phyloP scores from a whole-genome alignment of 2,797 vertebrate species.

The Megaceryle alcyon region DNA sequence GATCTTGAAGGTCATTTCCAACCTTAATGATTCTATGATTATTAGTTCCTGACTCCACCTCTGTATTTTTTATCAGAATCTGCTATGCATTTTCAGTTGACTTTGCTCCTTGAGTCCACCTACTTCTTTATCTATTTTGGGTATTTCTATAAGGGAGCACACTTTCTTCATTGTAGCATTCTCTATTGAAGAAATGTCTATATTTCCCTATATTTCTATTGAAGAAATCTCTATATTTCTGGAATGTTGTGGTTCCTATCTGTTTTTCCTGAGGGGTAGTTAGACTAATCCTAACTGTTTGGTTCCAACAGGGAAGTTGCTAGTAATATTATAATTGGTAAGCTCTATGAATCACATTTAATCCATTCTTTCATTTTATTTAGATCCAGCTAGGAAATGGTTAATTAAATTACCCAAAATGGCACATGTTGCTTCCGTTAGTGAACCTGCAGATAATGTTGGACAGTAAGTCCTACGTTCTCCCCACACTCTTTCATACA shows the following conservation, averaged over 20 bases:
- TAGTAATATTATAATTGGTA: not conserved
- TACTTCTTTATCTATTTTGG: not conserved
- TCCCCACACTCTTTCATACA: not conserved
- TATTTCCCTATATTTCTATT: not conserved
- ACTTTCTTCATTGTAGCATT: not conserved
- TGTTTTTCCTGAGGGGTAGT: not conserved
- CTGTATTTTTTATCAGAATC: not conserved
- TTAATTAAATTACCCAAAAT: not conserved
- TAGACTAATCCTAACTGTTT: not conserved
- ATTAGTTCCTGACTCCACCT: not conserved
- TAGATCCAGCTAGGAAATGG: not conserved
- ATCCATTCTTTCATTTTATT: not conserved
- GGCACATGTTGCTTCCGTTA: not conserved
- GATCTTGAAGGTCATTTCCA: too few species aligned
- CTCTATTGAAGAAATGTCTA: not conserved
- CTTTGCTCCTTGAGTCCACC: rapidly evolving
- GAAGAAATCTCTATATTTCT: not conserved
- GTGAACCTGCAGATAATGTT: rapidly evolving
- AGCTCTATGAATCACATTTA: not conserved
- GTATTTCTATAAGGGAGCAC: not conserved
- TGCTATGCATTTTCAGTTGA: not conserved
- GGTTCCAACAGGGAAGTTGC: not conserved
- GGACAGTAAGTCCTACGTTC: not conserved
- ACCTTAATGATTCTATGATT: not conserved
- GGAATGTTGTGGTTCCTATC: not conserved